These are phyloP conservation scores for Bombus waltoni DNA, from an alignment of 1,140 invertebrate species.

Conservation along the genomic window DNA sequence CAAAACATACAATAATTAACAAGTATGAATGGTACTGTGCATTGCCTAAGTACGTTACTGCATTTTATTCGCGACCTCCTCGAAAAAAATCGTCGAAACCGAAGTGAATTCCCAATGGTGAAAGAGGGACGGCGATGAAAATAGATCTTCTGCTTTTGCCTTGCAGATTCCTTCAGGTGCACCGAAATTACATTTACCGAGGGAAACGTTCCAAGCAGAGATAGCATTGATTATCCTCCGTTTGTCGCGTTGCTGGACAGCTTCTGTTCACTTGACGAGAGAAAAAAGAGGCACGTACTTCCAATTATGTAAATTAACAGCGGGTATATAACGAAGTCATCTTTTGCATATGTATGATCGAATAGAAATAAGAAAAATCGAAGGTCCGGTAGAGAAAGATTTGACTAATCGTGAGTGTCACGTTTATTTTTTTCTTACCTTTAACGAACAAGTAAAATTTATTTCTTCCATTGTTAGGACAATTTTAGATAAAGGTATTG, in stretches of 20 bases:
- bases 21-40: not conserved
- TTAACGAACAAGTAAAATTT: not conserved
- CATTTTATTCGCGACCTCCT: not conserved
- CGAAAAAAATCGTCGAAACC: constrained; percentile 12
- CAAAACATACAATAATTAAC: not conserved
- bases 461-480: too few relatives aligned
- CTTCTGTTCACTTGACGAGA: not conserved
- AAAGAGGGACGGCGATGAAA: constrained; percentile 27
- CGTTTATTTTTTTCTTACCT: not conserved
- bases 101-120: constrained; percentile 5
- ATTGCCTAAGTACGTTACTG: not conserved
- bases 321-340: constrained; percentile 34
- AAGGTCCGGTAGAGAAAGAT: not conserved
- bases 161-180: constrained; percentile 48
- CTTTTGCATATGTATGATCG: constrained; percentile 32
- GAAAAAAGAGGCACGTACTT: constrained; percentile 33
- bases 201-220: constrained; percentile 8
- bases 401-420: not conserved
- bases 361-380: not conserved
- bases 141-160: constrained; percentile 32
- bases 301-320: constrained; percentile 56
- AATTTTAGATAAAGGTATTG: not conserved
- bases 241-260: constrained; percentile 5
- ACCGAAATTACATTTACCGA: constrained; percentile 47
- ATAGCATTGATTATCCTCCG: constrained; percentile 39